Conservation (phyloP, 1,140 invertebrate species). For the Anagrus nilaparvatae region DNA sequence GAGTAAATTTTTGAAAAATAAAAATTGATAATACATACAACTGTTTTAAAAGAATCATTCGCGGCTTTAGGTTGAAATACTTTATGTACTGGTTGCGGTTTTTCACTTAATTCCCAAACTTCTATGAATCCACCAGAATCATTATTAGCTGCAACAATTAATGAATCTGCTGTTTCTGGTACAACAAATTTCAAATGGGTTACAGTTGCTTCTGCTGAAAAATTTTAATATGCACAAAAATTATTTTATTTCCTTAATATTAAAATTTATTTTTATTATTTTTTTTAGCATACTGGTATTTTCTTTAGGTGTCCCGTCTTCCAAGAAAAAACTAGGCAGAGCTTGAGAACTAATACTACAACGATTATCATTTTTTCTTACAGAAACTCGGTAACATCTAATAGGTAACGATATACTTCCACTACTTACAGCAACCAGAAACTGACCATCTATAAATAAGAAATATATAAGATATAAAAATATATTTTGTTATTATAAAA, state of each 20-base stretch:
- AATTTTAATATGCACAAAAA: background rate
- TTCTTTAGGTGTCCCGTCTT: slow-evolving; percentile 47
- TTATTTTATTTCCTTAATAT: background rate
- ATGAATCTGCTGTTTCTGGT: slow-evolving; percentile 69
- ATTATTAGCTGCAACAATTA: slow-evolving; percentile 60
- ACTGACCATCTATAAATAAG: slow-evolving; percentile 56
- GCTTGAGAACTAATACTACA: slow-evolving; percentile 58
- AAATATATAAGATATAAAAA: slow-evolving; percentile 9
- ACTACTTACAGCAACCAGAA: slow-evolving; percentile 64
- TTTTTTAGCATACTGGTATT: slow-evolving; percentile 27
- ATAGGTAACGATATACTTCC: slow-evolving; percentile 59
- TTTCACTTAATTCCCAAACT: slow-evolving; percentile 78
- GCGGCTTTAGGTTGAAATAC: slow-evolving; percentile 50
- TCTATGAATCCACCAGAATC: slow-evolving; percentile 60
- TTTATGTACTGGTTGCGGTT: slow-evolving; percentile 67
- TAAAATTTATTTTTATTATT: slow-evolving; percentile 2
- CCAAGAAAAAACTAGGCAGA: slow-evolving; percentile 71
- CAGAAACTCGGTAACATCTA: slow-evolving; percentile 62
- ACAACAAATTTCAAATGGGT: slow-evolving; percentile 72
- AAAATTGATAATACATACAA: slow-evolving; percentile 45
- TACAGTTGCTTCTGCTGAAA: slow-evolving; percentile 38
- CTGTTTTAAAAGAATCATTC: slow-evolving; percentile 53
- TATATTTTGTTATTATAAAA: background rate
- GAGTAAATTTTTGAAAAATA: slow-evolving; percentile 6
- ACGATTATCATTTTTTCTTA: slow-evolving; percentile 48